Evolutionary conservation across 2,113 vertebrate genomes (phyloP).

Genomic region (Phodopus roborovskii): DNA sequence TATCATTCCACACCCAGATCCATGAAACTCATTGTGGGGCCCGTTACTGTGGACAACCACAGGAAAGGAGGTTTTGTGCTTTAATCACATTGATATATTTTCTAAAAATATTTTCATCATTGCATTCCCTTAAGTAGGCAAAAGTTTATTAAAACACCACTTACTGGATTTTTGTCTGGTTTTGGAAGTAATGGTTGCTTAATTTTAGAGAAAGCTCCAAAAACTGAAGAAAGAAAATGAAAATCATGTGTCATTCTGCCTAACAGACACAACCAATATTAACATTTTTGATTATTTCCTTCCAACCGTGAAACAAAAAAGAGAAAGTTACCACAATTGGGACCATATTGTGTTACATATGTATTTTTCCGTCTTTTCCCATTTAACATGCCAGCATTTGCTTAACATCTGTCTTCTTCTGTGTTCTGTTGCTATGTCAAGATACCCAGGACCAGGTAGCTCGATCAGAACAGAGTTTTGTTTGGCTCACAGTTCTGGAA

Average conservation of each 20-base stretch:
- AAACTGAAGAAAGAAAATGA: constrained; percentile 44
- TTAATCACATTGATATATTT: background rate
- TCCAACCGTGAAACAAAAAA: constrained; percentile 27
- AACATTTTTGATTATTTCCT: constrained; percentile 43
- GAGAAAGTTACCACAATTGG: background rate
- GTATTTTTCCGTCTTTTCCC: background rate
- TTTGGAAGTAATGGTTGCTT: constrained; percentile 6
- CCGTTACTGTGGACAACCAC: too few species aligned
- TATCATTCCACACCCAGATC: background rate
- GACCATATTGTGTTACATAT: background rate
- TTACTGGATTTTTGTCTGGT: constrained; percentile 37
- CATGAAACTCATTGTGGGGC: background rate
- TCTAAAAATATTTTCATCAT: constrained; percentile 18
- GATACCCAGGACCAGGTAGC: background rate
- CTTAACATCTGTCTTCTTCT: background rate
- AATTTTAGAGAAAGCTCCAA: constrained; percentile 35
- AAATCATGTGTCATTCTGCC: constrained; percentile 8
- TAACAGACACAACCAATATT: background rate
- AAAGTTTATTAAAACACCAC: constrained; percentile 17
- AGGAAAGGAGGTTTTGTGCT: background rate
- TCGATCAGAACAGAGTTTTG: background rate
- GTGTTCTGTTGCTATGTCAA: background rate
- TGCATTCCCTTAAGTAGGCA: background rate
- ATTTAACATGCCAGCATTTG: background rate
- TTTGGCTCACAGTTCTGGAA: background rate